phyloP scores from a whole-genome alignment of 2,113 vertebrate genomes.

The Vimba vimba region DNA sequence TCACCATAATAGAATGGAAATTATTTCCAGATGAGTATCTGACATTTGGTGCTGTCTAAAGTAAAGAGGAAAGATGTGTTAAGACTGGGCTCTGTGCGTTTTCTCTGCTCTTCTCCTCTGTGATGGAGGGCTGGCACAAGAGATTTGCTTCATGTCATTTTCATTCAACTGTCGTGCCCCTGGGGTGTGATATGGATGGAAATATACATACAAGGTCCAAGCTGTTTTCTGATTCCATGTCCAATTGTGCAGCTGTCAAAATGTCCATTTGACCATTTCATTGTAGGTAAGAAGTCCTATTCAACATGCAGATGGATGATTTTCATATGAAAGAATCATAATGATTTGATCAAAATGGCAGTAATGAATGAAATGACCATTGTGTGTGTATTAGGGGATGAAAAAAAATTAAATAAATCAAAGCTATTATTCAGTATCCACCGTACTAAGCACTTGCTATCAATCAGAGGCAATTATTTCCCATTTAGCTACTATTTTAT shows the following conservation, averaged over 20 bases:
- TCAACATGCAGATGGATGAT: slow-evolving; percentile 23
- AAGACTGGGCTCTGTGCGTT: slow-evolving; percentile 39
- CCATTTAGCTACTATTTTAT: slow-evolving; percentile 7
- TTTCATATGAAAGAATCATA: slow-evolving; percentile 33
- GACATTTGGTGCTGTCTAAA: slow-evolving; percentile 68
- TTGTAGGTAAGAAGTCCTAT: slow-evolving; percentile 1
- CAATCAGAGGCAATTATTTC: slow-evolving; percentile 6
- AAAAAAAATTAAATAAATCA: slow-evolving; percentile 43
- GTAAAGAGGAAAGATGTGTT: slow-evolving; percentile 63
- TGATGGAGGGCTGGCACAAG: slow-evolving; percentile 26
- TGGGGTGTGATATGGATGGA: slow-evolving; percentile 24
- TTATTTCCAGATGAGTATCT: slow-evolving; percentile 78
- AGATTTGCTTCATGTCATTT: slow-evolving; percentile 26
- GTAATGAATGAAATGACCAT: neutral
- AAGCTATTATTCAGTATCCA: slow-evolving; percentile 67
- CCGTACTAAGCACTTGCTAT: slow-evolving; percentile 4
- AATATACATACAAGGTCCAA: slow-evolving; percentile 33
- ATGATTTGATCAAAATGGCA: slow-evolving; percentile 24
- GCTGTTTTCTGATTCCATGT: slow-evolving; percentile 22
- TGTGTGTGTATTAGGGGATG: slow-evolving; percentile 54
- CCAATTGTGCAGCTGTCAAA: slow-evolving; percentile 43
- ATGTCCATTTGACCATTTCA: slow-evolving; percentile 22
- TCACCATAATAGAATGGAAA: slow-evolving; percentile 74
- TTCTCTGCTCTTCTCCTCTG: neutral
- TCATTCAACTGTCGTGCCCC: slow-evolving; percentile 11